phyloP scores from a whole-genome alignment of 2,888 invertebrate genomes.

The Epistrophella euchroma region DNA sequence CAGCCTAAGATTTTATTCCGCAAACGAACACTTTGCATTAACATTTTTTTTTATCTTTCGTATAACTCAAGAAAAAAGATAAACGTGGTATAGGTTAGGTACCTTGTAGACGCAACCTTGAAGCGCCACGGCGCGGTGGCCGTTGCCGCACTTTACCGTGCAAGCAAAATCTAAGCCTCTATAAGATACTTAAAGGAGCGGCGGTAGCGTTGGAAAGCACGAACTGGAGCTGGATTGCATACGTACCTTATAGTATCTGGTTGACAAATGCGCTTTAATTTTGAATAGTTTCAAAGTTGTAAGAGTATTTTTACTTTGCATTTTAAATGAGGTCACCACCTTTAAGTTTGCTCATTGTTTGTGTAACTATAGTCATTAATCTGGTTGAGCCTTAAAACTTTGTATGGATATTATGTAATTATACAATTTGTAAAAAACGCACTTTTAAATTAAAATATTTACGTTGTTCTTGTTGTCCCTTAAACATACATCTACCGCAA shows the following conservation, averaged over 20 bases:
- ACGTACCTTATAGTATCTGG: slow-evolving; percentile 1
- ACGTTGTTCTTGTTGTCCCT: not conserved
- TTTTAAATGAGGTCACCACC: slow-evolving; percentile 46
- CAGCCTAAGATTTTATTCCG: slow-evolving; percentile 31
- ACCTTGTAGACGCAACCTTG: slow-evolving; percentile 34
- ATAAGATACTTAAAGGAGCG: slow-evolving; percentile 42
- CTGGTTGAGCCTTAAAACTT: slow-evolving; percentile 1
- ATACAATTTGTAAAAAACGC: not conserved
- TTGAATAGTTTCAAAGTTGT: slow-evolving; percentile 47
- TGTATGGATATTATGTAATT: not conserved
- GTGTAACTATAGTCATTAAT: slow-evolving; percentile 27
- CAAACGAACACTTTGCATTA: slow-evolving; percentile 43
- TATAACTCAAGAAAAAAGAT: slow-evolving; percentile 51
- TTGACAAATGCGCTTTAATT: slow-evolving; percentile 55
- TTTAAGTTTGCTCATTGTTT: slow-evolving; percentile 38
- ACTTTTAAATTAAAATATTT: not conserved
- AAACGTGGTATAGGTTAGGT: slow-evolving; percentile 26
- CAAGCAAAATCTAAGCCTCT: slow-evolving; percentile 3
- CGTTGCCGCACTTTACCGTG: not conserved
- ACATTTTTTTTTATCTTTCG: slow-evolving; percentile 41
- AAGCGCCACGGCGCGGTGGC: slow-evolving; percentile 1
- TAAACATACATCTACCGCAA: slow-evolving; percentile 3
- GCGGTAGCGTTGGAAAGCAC: slow-evolving; percentile 2
- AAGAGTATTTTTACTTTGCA: not conserved
- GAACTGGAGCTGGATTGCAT: slow-evolving; percentile 18